Conservation (phyloP, 2,888 invertebrate genomes). For the Drosophila pseudotalamancana region DNA sequence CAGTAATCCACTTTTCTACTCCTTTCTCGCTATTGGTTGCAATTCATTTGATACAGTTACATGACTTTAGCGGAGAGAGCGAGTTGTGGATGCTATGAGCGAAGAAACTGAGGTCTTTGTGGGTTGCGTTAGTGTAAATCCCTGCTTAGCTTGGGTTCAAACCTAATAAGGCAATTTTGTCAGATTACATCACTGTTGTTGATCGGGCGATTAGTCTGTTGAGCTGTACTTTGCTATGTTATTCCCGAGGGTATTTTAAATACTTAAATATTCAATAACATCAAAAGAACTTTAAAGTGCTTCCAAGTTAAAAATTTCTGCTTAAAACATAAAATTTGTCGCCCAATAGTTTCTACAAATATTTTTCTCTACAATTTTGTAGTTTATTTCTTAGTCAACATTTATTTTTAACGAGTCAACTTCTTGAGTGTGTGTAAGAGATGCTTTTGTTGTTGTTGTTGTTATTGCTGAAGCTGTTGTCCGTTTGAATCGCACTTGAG, state of each 20-base stretch:
- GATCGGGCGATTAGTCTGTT: neutral
- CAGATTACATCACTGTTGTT: neutral
- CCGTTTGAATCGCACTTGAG: conserved; percentile 16
- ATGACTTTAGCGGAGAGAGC: neutral
- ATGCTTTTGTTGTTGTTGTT: conserved; percentile 3
- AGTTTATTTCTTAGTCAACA: neutral
- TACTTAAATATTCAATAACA: too few relatives aligned
- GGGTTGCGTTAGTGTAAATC: neutral
- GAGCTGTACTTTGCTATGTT: too few relatives aligned
- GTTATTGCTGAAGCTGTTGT: too few relatives aligned
- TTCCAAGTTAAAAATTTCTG: too few relatives aligned
- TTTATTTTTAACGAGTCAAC: neutral
- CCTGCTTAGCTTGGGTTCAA: neutral
- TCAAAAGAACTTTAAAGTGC: too few relatives aligned
- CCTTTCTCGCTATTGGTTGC: neutral
- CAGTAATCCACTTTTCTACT: neutral
- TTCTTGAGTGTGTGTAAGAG: neutral
- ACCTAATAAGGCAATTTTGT: conserved; percentile 2
- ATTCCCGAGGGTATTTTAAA: too few relatives aligned
- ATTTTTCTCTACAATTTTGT: neutral
- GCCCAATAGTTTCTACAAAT: too few relatives aligned
- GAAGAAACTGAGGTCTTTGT: neutral
- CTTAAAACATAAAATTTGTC: too few relatives aligned
- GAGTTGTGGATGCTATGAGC: neutral
- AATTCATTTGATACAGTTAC: neutral